Conservation (phyloP, 2,888 invertebrate species). For the Urechis unicinctus region DNA sequence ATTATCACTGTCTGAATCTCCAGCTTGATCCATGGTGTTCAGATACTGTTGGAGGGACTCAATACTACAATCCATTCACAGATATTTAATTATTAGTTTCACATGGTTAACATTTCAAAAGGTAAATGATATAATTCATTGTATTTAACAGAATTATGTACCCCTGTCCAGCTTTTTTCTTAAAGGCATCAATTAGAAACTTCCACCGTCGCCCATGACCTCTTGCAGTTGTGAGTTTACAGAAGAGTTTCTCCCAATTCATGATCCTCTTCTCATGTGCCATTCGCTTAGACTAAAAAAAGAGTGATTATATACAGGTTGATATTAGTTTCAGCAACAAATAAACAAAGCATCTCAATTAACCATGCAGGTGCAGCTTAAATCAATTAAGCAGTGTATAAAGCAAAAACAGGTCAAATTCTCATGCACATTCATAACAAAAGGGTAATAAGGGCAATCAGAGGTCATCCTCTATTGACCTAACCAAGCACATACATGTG, state of each 20-base stretch:
- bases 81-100: no score
- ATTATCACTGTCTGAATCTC: constrained; percentile 17
- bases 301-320: no score
- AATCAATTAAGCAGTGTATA: no score
- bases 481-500: not conserved
- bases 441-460: not conserved
- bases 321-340: no score
- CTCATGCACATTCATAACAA: not conserved
- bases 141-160: constrained; percentile 11
- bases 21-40: constrained; percentile 12
- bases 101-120: constrained; percentile 1
- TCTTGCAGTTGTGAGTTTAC: constrained; percentile 39
- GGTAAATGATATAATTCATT: not conserved
- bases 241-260: constrained; percentile 50
- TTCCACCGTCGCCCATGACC: constrained; percentile 49
- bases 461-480: not conserved
- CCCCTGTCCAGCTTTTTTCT: constrained; percentile 45
- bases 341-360: no score
- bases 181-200: constrained; percentile 46
- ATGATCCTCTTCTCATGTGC: constrained; percentile 42
- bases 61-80: constrained; percentile 27
- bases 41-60: constrained; percentile 40
- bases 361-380: no score
- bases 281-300: constrained; percentile 40
- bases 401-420: no score